phyloP scores from a whole-genome alignment of 2,888 invertebrate genomes.

The Heliconius charithonia region DNA sequence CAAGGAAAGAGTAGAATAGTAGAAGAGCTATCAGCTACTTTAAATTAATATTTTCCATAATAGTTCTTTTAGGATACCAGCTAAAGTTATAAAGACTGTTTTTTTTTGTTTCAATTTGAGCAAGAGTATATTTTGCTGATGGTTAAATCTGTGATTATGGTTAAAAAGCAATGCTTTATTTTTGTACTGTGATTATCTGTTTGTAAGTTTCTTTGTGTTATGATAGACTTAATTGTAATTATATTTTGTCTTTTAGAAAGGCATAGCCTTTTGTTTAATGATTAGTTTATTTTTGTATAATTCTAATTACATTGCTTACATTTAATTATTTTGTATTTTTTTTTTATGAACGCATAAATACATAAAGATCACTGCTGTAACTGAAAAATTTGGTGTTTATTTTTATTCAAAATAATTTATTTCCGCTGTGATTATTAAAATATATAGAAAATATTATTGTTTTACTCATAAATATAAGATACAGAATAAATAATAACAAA shows the following conservation, averaged over 20 bases:
- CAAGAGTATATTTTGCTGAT: constrained; percentile 61
- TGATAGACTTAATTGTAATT: constrained; percentile 54
- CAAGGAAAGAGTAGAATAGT: neutral
- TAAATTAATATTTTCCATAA: neutral
- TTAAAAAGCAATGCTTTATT: constrained; percentile 81
- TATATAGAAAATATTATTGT: constrained; percentile 49
- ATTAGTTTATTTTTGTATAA: constrained; percentile 62
- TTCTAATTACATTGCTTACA: constrained; percentile 44
- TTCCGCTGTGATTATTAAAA: constrained; percentile 73
- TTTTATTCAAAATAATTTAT: constrained; percentile 73
- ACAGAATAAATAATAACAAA: neutral
- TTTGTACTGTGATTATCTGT: constrained; percentile 81
- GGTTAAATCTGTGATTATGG: constrained; percentile 78
- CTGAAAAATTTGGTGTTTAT: constrained; percentile 56
- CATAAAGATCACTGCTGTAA: constrained; percentile 47
- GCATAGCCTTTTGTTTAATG: constrained; percentile 68
- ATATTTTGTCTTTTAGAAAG: constrained; percentile 44
- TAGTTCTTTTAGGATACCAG: neutral
- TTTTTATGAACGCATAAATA: constrained; percentile 34
- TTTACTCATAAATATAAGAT: constrained; percentile 13
- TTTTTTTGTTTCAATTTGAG: constrained; percentile 8
- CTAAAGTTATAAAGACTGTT: constrained; percentile 9
- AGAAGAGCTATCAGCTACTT: neutral
- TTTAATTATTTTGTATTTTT: constrained; percentile 45
- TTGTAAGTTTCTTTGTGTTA: constrained; percentile 71